A percentile compares a stretch with the other conserved stretches of the same genome.
These are phyloP conservation scores for Epizoanthus ramosus DNA, from an alignment of 92 coral and sea anemone species.

Conservation along the genomic window DNA sequence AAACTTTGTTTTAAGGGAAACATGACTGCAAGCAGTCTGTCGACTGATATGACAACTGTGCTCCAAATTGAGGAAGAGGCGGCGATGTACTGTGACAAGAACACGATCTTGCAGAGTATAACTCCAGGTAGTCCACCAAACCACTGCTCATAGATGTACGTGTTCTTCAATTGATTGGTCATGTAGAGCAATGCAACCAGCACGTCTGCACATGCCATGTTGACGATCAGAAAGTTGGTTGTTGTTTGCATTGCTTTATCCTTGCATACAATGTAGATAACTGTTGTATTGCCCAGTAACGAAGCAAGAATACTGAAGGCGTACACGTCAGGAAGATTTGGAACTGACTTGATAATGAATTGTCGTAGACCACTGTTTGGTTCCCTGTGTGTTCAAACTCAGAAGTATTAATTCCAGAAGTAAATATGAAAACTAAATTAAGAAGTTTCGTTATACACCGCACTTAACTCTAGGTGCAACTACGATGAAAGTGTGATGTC, in stretches of 20 bases:
- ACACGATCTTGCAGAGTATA: background rate
- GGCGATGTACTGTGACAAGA: background rate
- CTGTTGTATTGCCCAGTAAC: background rate
- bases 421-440: too few species aligned
- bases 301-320: slow-evolving; percentile 4
- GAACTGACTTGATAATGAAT: background rate
- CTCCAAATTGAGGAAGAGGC: slow-evolving; percentile 9
- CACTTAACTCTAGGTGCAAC: too few species aligned
- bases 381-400: background rate
- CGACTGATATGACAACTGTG: slow-evolving; percentile 5
- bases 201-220: slow-evolving; percentile 14
- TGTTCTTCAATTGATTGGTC: background rate
- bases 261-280: slow-evolving; percentile 4
- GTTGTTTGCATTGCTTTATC: slow-evolving; percentile 7
- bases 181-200: background rate
- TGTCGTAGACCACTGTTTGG: background rate
- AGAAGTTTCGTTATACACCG: too few species aligned
- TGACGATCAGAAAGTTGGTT: slow-evolving; percentile 6
- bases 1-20: slow-evolving; percentile 3
- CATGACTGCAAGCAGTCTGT: slow-evolving; percentile 7
- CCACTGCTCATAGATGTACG: background rate
- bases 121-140: background rate
- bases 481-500: too few species aligned
- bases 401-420: too few species aligned
- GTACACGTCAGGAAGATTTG: slow-evolving; percentile 5